These are phyloP conservation scores for Columbina picui DNA, from an alignment of 2,113 vertebrate genomes.

Conservation along the genomic window DNA sequence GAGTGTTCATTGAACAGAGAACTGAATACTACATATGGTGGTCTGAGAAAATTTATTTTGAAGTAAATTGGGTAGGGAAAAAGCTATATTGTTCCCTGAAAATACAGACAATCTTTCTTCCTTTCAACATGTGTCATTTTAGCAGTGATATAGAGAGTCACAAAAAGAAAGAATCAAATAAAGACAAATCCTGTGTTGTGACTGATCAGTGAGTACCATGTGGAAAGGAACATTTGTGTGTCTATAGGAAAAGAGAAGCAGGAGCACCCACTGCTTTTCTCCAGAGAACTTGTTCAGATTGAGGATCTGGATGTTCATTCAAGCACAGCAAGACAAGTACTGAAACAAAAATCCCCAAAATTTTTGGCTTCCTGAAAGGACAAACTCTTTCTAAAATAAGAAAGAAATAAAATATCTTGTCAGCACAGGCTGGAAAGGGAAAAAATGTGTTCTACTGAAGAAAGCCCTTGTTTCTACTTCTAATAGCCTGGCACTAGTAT, in stretches of 20 bases:
- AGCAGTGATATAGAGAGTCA: background rate
- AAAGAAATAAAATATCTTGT: background rate
- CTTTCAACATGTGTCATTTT: background rate
- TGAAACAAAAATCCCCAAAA: background rate
- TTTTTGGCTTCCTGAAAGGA: background rate
- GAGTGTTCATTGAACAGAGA: background rate
- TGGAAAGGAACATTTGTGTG: background rate
- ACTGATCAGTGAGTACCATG: background rate
- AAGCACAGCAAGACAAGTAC: background rate
- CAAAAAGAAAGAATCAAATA: background rate
- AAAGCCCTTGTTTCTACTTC: background rate
- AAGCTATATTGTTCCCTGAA: background rate
- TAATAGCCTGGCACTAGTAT: background rate
- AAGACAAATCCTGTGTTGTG: background rate
- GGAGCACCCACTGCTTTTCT: background rate
- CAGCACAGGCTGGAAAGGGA: fast-evolving
- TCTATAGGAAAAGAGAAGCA: background rate
- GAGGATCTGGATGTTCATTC: background rate
- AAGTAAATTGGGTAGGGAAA: background rate
- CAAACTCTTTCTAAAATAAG: background rate
- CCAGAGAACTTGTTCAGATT: background rate
- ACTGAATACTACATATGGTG: background rate
- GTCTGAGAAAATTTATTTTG: background rate
- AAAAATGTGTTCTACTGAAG: background rate
- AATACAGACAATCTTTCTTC: background rate